Evolutionary conservation across 2,888 invertebrate genomes (phyloP), one percentile per base, ranked within the genome.

Genomic region (Amiota mariae): DNA sequence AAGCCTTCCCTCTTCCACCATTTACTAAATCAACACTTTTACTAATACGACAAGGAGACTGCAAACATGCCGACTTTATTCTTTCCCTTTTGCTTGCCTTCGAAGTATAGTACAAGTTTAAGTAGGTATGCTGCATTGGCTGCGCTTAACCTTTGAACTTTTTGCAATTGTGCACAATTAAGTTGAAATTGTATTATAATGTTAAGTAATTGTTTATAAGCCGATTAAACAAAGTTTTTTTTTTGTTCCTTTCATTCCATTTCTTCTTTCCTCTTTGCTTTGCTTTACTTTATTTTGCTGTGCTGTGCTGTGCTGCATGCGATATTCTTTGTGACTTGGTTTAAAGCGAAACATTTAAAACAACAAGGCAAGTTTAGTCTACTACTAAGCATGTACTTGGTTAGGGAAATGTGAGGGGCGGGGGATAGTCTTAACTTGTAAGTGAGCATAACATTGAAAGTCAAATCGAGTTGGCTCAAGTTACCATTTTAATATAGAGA

Each of bases 181-280:
- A 82, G 80, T 77, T 80, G 80, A 76, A 84, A 84, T 82, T 81
- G 83, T 79, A 79, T 80, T 80, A 77, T 78, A 80, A 80, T 84
- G 79, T 79, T 82, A 82, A 83, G 79, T 81, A 83, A 82, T 82
- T 82, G 83, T 79, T 82, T 81, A 80, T 82, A 82, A 77, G 73
- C 74, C 80, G 81, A 76, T 84, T 81, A 82, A 74, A 75, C 67
- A 72, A 72, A 59, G 73, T 24, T 68, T 68, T 24, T 68, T 24
- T 68, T 51, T 46, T 15, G n/a, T 57, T 63, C 18, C 18, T 68
- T 51, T 46, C 8, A n/a, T 57, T 63, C 18, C 18, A 11, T 48
- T 49, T 13, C 49, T 67, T 49, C 9, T 15, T 8, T 49, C 8
- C 66, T 48, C 8, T 47, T n/a, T 15, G 8, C 9, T 46, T 46